These are phyloP conservation scores for Bubo scandiacus DNA, from an alignment of 2,113 vertebrate genomes.

Conservation along the genomic window DNA sequence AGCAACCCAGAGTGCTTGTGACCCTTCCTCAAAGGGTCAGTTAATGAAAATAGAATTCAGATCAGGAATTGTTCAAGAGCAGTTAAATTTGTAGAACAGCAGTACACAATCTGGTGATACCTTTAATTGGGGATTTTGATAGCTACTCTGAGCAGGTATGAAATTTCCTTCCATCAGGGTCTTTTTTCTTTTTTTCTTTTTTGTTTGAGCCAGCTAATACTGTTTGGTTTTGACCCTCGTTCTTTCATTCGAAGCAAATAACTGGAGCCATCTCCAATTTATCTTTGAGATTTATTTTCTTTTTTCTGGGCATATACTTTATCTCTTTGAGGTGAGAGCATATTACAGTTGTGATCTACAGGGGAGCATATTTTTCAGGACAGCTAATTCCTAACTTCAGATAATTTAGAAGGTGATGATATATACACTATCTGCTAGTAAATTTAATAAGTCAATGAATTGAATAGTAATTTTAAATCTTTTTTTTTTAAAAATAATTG, in stretches of 20 bases:
- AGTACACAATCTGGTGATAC: not conserved
- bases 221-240: not conserved
- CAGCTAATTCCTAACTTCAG: not conserved
- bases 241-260: not conserved
- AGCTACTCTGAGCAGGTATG: not conserved
- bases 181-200: not conserved
- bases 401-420: not conserved
- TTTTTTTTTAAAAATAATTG: not conserved
- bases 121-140: not conserved
- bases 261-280: not conserved
- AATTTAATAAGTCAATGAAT: not conserved
- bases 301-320: not conserved
- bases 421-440: not conserved
- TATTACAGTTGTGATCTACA: not conserved
- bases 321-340: not conserved
- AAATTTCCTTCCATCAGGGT: not conserved
- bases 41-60: constrained; percentile 6
- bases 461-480: not conserved
- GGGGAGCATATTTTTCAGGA: not conserved
- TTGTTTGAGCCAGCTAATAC: not conserved
- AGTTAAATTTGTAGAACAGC: not conserved
- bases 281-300: not conserved
- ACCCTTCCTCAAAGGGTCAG: not conserved
- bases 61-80: not conserved
- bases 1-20: not conserved